These are phyloP conservation scores for Epistrophe eligans DNA, from an alignment of 2,888 invertebrate species.

Conservation along the genomic window DNA sequence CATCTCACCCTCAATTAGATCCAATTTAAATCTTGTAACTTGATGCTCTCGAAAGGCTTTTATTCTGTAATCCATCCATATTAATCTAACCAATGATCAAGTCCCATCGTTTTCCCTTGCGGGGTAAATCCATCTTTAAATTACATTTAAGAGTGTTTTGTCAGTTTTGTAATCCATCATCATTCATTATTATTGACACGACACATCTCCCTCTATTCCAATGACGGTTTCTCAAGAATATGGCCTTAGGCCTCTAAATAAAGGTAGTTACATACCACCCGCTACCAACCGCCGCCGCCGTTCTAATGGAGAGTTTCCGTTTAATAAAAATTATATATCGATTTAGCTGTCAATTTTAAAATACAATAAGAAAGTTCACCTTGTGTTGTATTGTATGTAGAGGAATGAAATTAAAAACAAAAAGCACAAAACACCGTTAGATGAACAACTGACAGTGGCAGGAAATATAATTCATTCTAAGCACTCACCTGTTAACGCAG, in stretches of 20 bases:
- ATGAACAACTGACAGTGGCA: conserved; percentile 38
- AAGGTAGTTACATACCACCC: not conserved
- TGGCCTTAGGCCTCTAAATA: not conserved
- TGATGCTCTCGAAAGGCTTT: conserved; percentile 39
- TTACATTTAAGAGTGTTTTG: conserved; percentile 8
- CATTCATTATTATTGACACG: conserved; percentile 52
- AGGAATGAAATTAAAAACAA: conserved; percentile 3
- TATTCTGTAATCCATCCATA: conserved; percentile 19
- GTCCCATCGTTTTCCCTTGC: conserved; percentile 11
- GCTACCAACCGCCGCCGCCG: too few species aligned
- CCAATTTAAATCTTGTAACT: conserved; percentile 35
- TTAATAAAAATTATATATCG: conserved; percentile 62
- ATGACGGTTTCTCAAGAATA: not conserved
- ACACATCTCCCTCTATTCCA: conserved; percentile 2
- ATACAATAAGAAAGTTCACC: conserved; percentile 13
- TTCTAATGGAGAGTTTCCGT: not conserved
- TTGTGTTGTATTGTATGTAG: not conserved
- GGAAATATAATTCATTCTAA: conserved; percentile 40
- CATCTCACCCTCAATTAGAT: not conserved
- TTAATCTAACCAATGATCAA: conserved; percentile 14
- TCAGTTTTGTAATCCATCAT: conserved; percentile 47
- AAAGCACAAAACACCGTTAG: conserved; percentile 36
- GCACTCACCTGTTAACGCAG: conserved; percentile 82
- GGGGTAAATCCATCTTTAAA: conserved; percentile 38
- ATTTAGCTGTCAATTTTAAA: conserved; percentile 42